Evolutionary conservation across 2,113 vertebrate species (phyloP).

Genomic region (Hemicordylus capensis): DNA sequence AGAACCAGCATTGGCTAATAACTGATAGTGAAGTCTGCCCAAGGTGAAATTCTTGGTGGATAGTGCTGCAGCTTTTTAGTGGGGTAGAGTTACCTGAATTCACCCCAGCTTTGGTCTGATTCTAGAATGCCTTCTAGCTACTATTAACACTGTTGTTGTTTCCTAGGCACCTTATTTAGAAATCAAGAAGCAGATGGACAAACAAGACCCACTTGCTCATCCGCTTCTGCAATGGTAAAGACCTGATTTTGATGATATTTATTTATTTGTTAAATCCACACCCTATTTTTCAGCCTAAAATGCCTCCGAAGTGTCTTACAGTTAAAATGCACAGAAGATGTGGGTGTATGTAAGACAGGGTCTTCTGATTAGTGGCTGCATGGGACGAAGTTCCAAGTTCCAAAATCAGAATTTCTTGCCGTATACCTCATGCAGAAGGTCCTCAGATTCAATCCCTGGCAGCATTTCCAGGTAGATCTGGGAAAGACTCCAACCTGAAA

Average conservation of each 20-base stretch:
- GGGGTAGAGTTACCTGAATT: neutral
- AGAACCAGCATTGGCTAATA: no score
- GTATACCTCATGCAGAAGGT: no score
- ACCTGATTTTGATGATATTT: constrained; percentile 3
- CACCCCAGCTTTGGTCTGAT: neutral
- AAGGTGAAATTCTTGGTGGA: neutral
- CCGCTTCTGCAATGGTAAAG: constrained; percentile 89
- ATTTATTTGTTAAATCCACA: neutral
- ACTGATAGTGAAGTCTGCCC: neutral
- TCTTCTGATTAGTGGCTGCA: no score
- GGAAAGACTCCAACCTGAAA: no score
- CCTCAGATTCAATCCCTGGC: no score
- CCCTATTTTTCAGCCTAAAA: no score
- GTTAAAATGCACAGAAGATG: neutral
- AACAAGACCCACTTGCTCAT: constrained; percentile 89
- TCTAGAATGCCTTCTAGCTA: neutral
- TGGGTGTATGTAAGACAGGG: no score
- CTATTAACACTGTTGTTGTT: constrained; percentile 51
- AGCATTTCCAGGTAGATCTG: no score
- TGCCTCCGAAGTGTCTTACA: no score
- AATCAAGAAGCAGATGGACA: constrained; percentile 96
- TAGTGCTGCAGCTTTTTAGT: neutral
- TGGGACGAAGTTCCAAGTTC: no score
- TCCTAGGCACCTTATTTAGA: constrained; percentile 90
- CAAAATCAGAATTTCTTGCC: no score